Evolutionary conservation across 2,113 vertebrate species (phyloP), one percentile per base, ranked within the genome.

Genomic region (Clinocottus analis): DNA sequence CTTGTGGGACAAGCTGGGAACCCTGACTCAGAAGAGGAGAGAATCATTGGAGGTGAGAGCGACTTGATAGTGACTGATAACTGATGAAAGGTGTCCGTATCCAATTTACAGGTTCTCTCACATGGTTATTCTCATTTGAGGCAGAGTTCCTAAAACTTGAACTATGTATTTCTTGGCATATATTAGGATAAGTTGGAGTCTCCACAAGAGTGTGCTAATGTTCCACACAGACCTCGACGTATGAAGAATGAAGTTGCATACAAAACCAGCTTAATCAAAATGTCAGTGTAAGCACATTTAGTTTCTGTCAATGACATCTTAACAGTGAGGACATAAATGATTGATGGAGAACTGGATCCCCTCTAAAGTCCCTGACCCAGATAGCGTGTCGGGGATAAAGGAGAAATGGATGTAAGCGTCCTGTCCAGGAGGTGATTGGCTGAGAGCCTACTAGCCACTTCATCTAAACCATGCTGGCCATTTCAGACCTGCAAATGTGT

Each of bases 1-100:
- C 92, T 95, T 98, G 90, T 99, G 98, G 98, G 98, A 99, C 92
- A 94, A 95, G 72, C 79, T 99, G 91, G 98, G 98, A 79, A 99
- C 98, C 1, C 95, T 99, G 53, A 99, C 98, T 58, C 98, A 99
- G 93, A 99, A 99, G 91, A 94, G 98, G 75, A 96, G 97, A 82
- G 98, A 99, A 68, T 93, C 96, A 1, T 88, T 99, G 78, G 98
- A 99, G 97, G 98, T 99, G 87, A 93, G 56, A 37, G 17, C 53
- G 23, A 27, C 16, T 19, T 39, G 21, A 53, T 51, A 13, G 27
- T 49, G 14, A 23, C n/a, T 11, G 31, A 23, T 53, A 4, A 8
- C 29, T 35, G 10, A 59, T 31, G 21, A 33, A 27, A 47, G 43
- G 4, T 3, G 11, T 62, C 27, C 1, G 60, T 21, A 61, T 53